Evolutionary conservation across 2,797 vertebrate species (phyloP), one percentile per base, ranked within the genome.

Genomic region (Ctenopoma kingsleyae): DNA sequence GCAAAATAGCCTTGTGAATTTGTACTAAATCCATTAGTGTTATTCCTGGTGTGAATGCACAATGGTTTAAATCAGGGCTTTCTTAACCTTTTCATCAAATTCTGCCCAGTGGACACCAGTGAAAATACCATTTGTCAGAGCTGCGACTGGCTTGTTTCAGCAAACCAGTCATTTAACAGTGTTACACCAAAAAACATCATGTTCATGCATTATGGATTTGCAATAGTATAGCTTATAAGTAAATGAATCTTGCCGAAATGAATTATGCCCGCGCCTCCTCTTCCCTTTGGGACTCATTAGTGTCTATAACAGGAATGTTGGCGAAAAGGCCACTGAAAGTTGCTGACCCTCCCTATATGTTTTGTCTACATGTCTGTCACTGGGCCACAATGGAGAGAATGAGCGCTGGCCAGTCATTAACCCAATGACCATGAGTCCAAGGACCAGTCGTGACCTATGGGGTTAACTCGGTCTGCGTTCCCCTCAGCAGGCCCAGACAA

Each of bases 211-310:
- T 87, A 82, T 89, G 68, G 73, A 85, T 86, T 72, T 58, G 60
- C 60, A 56, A 30, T 65, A 74, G 70, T 75, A 32, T 41, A 71
- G 55, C 72, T 67, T 84, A 71, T 83, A 79, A 59, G 61, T 74
- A 85, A 86, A 89, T 70, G 61, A 76, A 81, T 84, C 84, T 62
- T 85, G 63, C 68, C 70, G 82, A 76, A 84, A 86, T 84, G 70
- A 92, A 91, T 89, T 80, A 86, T 83, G 72, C 89, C 79, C 62
- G 53, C 62, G 55, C 47, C 50, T 74, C 25, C 17, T 66, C 73
- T 76, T 91, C 85, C 87, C 90, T 68, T 35, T 9, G 89, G 86
- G 86, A 77, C 81, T 90, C 87, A 92, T 92, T 92, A 91, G 89
- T 83, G 79, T 92, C 85, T 74, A 40, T 91, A 86, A 84, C 81